Conservation (phyloP, 2,888 invertebrate species). For the Salticus scenicus region DNA sequence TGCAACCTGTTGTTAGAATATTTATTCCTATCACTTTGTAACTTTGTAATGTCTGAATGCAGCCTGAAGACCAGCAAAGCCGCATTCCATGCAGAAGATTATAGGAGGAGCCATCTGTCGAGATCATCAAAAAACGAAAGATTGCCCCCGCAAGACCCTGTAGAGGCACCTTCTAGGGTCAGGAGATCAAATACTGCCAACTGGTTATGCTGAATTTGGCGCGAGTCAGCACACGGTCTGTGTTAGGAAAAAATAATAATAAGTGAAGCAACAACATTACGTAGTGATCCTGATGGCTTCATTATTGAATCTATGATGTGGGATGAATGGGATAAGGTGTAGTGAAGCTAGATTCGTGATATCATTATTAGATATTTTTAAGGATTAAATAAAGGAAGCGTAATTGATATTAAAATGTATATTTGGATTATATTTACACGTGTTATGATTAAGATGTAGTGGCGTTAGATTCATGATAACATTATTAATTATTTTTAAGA, state of each 20-base stretch:
- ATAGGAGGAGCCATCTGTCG: slow-evolving; percentile 16
- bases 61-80: background rate
- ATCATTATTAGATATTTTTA: no score
- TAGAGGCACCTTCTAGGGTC: slow-evolving; percentile 31
- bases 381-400: no score
- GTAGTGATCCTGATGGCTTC: slow-evolving; percentile 44
- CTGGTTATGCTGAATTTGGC: slow-evolving; percentile 35
- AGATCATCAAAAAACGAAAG: background rate
- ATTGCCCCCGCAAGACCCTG: background rate
- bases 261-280: background rate
- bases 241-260: slow-evolving; percentile 37
- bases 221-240: slow-evolving; percentile 26
- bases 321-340: background rate
- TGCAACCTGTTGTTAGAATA: background rate
- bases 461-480: no score
- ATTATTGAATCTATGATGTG: slow-evolving; percentile 1
- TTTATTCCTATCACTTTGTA: background rate
- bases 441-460: no score
- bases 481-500: no score
- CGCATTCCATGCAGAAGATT: background rate
- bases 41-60: background rate
- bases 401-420: no score
- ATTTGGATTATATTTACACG: no score
- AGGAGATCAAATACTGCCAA: slow-evolving; percentile 36
- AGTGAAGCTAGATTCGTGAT: no score